Conservation (phyloP, 2,888 invertebrate species). For the Cremastinae sp. region DNA sequence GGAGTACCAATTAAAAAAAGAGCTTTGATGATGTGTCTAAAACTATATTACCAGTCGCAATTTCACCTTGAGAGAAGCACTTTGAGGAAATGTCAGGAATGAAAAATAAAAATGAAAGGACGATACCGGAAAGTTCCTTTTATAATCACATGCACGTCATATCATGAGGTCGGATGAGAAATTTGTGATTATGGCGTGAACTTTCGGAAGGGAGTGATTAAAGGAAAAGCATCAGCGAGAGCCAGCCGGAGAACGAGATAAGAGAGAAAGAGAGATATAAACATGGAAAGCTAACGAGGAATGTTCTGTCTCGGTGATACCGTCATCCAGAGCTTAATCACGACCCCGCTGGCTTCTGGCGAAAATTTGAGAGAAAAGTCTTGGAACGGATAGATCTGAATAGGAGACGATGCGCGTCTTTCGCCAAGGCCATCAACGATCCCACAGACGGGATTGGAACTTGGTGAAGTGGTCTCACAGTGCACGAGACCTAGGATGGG, state of each 20-base stretch:
- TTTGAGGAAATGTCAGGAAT: too few relatives aligned
- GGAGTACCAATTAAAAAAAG: too few relatives aligned
- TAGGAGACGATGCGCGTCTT: slow-evolving; percentile 45
- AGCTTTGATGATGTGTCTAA: too few relatives aligned
- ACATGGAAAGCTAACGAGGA: slow-evolving; percentile 30
- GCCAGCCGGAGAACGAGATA: slow-evolving; percentile 14
- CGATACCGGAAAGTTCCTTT: slow-evolving; percentile 9
- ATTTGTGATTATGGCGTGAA: slow-evolving; percentile 31
- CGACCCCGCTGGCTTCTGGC: slow-evolving; percentile 57
- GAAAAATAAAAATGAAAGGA: background rate
- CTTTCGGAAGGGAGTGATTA: slow-evolving; percentile 59
- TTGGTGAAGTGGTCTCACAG: slow-evolving; percentile 6
- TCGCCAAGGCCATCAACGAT: slow-evolving; percentile 41
- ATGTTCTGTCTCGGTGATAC: slow-evolving; percentile 61
- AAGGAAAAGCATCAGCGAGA: slow-evolving; percentile 49
- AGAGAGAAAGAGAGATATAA: slow-evolving; percentile 18
- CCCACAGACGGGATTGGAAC: slow-evolving; percentile 19
- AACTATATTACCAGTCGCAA: too few relatives aligned
- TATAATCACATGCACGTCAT: slow-evolving; percentile 27
- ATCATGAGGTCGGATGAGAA: slow-evolving; percentile 13
- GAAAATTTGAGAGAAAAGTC: slow-evolving; percentile 67
- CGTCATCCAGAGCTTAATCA: slow-evolving; percentile 75
- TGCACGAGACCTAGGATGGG: background rate
- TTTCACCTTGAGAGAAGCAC: too few relatives aligned
- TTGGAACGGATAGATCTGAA: slow-evolving; percentile 59